phyloP scores from a whole-genome alignment of 2,888 invertebrate genomes.

The Archips crataeganus region DNA sequence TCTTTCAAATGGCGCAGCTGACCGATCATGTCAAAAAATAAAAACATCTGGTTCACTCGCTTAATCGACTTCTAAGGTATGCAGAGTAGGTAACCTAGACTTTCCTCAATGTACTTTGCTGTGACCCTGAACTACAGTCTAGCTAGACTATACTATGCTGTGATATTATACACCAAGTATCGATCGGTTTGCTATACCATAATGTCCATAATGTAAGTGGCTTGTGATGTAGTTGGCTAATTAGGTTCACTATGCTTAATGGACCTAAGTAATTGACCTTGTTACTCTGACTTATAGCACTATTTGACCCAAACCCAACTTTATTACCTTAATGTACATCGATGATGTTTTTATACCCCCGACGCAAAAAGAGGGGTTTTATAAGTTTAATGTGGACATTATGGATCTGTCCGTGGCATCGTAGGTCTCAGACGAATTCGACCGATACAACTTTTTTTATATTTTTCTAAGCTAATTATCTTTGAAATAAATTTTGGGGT shows the following conservation, averaged over 20 bases:
- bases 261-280: neutral
- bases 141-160: constrained; percentile 10
- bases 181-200: constrained; percentile 1
- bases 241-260: neutral
- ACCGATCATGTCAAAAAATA: neutral
- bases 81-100: constrained; percentile 14
- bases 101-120: neutral
- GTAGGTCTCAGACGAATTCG: too few relatives aligned
- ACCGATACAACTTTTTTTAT: too few relatives aligned
- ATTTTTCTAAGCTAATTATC: too few relatives aligned
- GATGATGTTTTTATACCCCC: too few relatives aligned
- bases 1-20: neutral
- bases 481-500: too few relatives aligned
- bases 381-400: too few relatives aligned
- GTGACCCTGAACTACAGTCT: constrained; percentile 26
- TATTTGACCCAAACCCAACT: neutral
- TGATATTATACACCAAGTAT: constrained; percentile 17
- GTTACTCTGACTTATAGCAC: too few relatives aligned
- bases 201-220: neutral
- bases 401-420: too few relatives aligned
- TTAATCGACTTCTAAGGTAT: neutral
- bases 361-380: too few relatives aligned
- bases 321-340: too few relatives aligned
- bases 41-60: neutral
- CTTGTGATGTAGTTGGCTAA: neutral